Percentiles rank a stretch among this genome's conserved stretches.
Conservation (phyloP, 2,888 invertebrate species). For the Machimus rusticus region DNA sequence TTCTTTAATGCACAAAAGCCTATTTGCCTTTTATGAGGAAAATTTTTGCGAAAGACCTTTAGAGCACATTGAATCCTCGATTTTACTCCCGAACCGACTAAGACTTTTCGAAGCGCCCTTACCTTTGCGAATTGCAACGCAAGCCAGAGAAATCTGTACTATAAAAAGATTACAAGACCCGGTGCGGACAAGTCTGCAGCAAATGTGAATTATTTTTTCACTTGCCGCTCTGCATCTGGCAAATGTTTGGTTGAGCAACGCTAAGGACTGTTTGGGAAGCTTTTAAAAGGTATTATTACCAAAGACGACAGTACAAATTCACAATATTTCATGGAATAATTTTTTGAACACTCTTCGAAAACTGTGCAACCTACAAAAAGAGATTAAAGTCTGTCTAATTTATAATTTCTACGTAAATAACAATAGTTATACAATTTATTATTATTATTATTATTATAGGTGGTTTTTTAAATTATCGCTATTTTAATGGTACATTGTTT, state of each 20-base stretch:
- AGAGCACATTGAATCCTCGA: not conserved
- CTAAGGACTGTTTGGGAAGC: slow-evolving; percentile 2
- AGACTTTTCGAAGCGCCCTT: not conserved
- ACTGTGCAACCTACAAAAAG: too few relatives aligned
- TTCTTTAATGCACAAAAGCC: not conserved
- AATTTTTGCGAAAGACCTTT: not conserved
- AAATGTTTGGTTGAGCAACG: not conserved
- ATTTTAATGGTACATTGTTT: too few relatives aligned
- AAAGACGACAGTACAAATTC: not conserved
- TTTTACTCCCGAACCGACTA: not conserved
- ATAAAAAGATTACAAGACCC: slow-evolving; percentile 47
- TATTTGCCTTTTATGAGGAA: not conserved
- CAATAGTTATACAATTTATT: too few relatives aligned
- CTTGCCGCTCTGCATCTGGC: not conserved
- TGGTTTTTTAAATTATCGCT: too few relatives aligned
- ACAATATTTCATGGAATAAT: not conserved
- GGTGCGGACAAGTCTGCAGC: not conserved
- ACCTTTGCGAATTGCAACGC: slow-evolving; percentile 2
- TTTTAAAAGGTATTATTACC: not conserved
- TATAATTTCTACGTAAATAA: too few relatives aligned
- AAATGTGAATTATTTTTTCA: not conserved
- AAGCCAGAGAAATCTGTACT: slow-evolving; percentile 40
- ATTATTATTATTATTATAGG: too few relatives aligned
- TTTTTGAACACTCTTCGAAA: too few relatives aligned
- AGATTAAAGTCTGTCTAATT: too few relatives aligned